Evolutionary conservation across 2,888 invertebrate species (phyloP), one percentile per base, ranked within the genome.

Genomic region (Mylabris sibirica): DNA sequence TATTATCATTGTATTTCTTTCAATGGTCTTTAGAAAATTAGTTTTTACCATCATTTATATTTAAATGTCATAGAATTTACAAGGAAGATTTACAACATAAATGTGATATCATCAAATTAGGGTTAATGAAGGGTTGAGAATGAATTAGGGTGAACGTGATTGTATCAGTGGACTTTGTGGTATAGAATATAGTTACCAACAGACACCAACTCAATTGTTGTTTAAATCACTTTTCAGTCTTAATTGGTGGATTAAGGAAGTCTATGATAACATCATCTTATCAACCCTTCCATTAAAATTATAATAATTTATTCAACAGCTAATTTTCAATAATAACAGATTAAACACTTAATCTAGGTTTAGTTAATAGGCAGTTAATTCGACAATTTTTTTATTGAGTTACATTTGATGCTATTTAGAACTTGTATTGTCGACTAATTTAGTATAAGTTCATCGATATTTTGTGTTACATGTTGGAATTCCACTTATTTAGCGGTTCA

Each of bases 161-260:
- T 24, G 14, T 41, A 41, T 35, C 61, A n/a, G 61, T 38, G 14
- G 38, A 22, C 20, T 20, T 22, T 61, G 35, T 35, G 61, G 38
- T 61, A 38, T n/a, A n/a, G n/a, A n/a, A n/a, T n/a, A n/a, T n/a
- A n/a, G n/a, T n/a, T n/a, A n/a, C n/a, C n/a, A n/a, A n/a, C n/a
- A n/a, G n/a, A n/a, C 35, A 20, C 38, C 38, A 22, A 20, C 20
- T 20, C 17, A 17, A 61, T 61, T 61, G 20, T 35, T 34, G 4
- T 61, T 61, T 38, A 61, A 38, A 38, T 61, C 61, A 61, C 61
- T 61, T 61, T 34, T 30, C 35, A 38, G n/a, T 20, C 34, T 38
- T 61, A 38, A 61, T 61, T 35, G n/a, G 35, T 61, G 6, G 24
- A 17, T 38, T 61, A 34, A 61, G 24, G n/a, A n/a, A 22, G 20